Evolutionary conservation across 2,113 vertebrate species (phyloP), one percentile per base, ranked within the genome.

Genomic region (Cheirogaleus medius): DNA sequence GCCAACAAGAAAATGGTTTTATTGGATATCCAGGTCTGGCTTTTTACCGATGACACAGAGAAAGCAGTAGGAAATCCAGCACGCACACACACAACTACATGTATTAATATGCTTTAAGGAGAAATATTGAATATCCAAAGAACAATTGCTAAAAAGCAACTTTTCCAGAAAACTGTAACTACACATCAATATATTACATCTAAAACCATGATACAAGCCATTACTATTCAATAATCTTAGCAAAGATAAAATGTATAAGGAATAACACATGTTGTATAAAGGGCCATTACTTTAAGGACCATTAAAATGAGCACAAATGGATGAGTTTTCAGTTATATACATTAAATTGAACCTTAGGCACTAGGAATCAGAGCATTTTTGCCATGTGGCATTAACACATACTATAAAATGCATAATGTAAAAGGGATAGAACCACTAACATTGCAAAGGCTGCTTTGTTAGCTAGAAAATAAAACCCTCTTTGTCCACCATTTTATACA

Each of bases 221-320:
- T 98, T 98, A 93, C 98, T 97, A 84, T 95, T 97, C 77, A 95
- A n/a, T 98, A 96, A 97, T 4, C 85, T 84, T 92, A 90, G 95
- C 29, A 81, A 97, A 95, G 95, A 96, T 66, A 92, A 84, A 56
- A 68, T 69, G 7, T 37, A 17, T 87, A 96, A 2, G 68, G 89
- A 94, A 69, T 56, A 91, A 77, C 73, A n/a, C 17, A 29, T 88
- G 17, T 34, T 7, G 63, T 87, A 12, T 39, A 63, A 84, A 68
- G 7, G 49, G 66, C 25, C 64, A 32, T 94, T 7, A 96, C 73
- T 96, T 92, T 56, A 95, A 94, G 87, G 84, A 97, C 14, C 37
- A 91, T 73, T 83, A 94, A 83, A 83, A 78, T 18, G 82, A 95
- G 58, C 58, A 58, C 27, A 71, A 68, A n/a, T 93, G 78, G n/a